These are phyloP conservation scores for Siniperca chuatsi DNA, from an alignment of 2,113 vertebrate species.

Conservation along the genomic window DNA sequence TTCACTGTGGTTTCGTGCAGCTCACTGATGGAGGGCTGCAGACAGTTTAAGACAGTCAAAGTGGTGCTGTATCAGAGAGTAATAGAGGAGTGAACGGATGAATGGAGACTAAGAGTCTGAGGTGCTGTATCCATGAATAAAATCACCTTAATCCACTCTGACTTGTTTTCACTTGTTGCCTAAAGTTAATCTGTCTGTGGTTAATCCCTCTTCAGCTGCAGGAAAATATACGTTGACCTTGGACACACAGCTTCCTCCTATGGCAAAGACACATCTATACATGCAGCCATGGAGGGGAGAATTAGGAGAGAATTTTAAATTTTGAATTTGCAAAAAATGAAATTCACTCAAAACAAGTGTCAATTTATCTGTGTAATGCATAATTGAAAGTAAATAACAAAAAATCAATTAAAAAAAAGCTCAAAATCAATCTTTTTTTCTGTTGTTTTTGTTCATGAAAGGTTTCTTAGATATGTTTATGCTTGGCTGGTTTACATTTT, in stretches of 20 bases:
- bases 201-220: conserved; percentile 54
- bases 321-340: no score
- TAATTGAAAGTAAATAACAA: not conserved
- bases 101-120: not conserved
- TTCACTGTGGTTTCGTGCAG: not conserved
- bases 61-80: not conserved
- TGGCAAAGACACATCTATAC: not conserved
- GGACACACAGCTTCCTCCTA: conserved; percentile 7
- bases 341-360: not conserved
- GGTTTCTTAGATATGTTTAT: not conserved
- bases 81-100: not conserved
- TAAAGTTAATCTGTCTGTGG: conserved; percentile 30
- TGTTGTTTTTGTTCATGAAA: not conserved
- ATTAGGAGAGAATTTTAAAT: not conserved
- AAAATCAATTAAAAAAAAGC: not conserved
- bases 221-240: conserved; percentile 40
- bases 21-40: not conserved
- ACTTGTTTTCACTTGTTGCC: conserved; percentile 23
- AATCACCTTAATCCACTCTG: not conserved
- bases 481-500: not conserved
- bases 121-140: not conserved
- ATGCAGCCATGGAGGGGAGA: not conserved
- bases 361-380: not conserved
- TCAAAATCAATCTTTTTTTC: not conserved
- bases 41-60: not conserved